Conservation (phyloP, 1,140 invertebrate genomes). For the Doryteuthis pealeii region DNA sequence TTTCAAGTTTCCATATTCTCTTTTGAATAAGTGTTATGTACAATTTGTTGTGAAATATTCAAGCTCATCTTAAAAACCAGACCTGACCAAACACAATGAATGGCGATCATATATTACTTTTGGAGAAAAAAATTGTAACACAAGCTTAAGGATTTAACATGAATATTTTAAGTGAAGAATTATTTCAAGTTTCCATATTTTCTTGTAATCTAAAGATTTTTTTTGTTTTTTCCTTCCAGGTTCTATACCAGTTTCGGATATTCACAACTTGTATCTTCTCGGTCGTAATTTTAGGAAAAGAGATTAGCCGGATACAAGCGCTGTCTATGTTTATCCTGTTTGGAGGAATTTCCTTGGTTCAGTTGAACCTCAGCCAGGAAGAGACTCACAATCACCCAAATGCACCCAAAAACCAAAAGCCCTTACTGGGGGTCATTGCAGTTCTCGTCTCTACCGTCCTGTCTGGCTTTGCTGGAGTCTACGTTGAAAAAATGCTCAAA, state of each 20-base stretch:
- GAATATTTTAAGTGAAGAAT: no score
- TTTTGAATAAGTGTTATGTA: no score
- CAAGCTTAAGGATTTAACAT: no score
- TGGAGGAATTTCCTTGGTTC: slow-evolving; percentile 75
- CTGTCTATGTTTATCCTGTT: slow-evolving; percentile 81
- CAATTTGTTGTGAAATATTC: no score
- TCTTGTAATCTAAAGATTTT: not conserved
- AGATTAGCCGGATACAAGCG: slow-evolving; percentile 83
- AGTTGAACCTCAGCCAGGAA: slow-evolving; percentile 34
- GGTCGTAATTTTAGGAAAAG: slow-evolving; percentile 82
- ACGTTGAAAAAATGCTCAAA: slow-evolving; percentile 98
- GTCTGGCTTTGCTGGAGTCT: slow-evolving; percentile 98
- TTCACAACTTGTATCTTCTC: slow-evolving; percentile 97
- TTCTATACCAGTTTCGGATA: slow-evolving; percentile 88
- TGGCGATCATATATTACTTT: no score
- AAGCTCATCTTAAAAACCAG: no score
- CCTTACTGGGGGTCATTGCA: slow-evolving; percentile 81
- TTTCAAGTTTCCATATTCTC: no score
- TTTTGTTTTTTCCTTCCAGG: not conserved
- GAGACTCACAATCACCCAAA: not conserved
- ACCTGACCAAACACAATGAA: no score
- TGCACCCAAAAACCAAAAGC: slow-evolving; percentile 36
- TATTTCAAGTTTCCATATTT: no score
- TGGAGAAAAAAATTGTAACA: no score
- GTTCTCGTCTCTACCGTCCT: slow-evolving; percentile 89